Base-by-base conservation (phyloP, 2,113 vertebrate species). In the Morphnarchus princeps region DNA sequence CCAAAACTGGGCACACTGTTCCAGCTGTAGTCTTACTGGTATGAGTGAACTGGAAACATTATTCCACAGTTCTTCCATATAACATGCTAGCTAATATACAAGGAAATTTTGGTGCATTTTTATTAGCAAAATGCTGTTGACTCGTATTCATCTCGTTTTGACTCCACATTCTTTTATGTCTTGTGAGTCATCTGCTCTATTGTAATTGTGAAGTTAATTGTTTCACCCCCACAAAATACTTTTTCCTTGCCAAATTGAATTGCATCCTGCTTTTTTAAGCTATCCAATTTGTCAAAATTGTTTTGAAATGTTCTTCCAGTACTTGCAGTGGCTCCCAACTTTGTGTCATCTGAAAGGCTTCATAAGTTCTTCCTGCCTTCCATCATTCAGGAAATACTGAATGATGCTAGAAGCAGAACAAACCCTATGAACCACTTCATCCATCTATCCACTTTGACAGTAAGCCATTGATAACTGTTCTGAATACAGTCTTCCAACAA, bases 141-240 rank as follows among this genome's bases (percentile, higher is more conserved):
- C 36, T 93, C 49, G 72, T 59, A 65, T 79, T 88, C 40, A 83
- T 31, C 57, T 87, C 31, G 8, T 93, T 94, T 93, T 93, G 91
- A 94, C 84, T 89, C 70, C 49, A 66, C 36, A 3, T 89, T 93
- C 36, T 63, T 74, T 82, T 82, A 74, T 82, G 81, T 91, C 84
- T 85, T 91, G 40, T 91, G 95, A 96, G 82, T 96, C 78, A 91
- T 93, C 87, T 96, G 73, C 69, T 85, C 40, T 76, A 34, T 90
- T 96, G 84, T 94, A 91, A 91, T 89, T 57, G 65, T 62, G 14
- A 89, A 93, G 73, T 92, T 95, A 92, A 94, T 87, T 95, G 84
- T 92, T 87, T 90, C 81, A 82, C 66, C 77, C 91, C 38, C 78
- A 65, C 43, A 82, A 76, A 91, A 90, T 79, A 80, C 57, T 84